Evolutionary conservation across 2,113 vertebrate genomes (phyloP).

Genomic region (Lepisosteus osseus): DNA sequence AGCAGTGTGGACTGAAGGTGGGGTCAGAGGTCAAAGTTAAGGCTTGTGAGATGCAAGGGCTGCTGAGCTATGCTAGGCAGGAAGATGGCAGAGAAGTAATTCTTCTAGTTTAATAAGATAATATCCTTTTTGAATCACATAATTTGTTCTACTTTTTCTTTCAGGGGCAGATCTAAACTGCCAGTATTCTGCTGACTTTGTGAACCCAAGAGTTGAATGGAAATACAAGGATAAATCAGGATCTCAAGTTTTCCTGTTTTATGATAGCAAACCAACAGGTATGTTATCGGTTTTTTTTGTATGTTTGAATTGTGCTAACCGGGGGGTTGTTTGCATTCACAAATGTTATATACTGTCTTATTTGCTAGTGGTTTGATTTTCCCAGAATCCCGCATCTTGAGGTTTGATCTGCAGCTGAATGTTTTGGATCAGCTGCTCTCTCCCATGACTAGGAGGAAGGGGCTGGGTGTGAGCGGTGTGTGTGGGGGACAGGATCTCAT

Average conservation of each 20-base stretch:
- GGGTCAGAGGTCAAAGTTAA: too few relatives aligned
- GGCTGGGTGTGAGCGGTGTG: too few relatives aligned
- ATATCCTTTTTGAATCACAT: neutral
- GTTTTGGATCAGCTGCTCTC: too few relatives aligned
- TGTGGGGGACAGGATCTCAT: too few relatives aligned
- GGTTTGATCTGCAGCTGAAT: too few relatives aligned
- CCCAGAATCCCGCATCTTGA: neutral
- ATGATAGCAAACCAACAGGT: constrained; percentile 47
- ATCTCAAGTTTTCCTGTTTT: constrained; percentile 51
- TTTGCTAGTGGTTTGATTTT: neutral
- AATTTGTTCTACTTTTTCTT: constrained; percentile 4
- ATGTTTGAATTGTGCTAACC: neutral
- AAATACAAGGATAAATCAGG: constrained; percentile 50
- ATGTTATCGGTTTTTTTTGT: constrained; percentile 10
- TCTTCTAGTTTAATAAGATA: neutral
- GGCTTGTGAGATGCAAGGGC: too few relatives aligned
- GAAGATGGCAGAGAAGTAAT: neutral
- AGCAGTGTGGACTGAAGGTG: too few relatives aligned
- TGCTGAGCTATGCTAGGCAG: too few relatives aligned
- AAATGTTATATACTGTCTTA: neutral
- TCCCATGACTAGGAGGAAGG: too few relatives aligned
- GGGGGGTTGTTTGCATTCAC: neutral
- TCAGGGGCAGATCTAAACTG: constrained; percentile 58
- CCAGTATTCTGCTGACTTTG: constrained; percentile 52
- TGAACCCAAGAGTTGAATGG: constrained; percentile 60